phyloP scores from a whole-genome alignment of 1,140 invertebrate species.

The Catajapyx aquilonaris region DNA sequence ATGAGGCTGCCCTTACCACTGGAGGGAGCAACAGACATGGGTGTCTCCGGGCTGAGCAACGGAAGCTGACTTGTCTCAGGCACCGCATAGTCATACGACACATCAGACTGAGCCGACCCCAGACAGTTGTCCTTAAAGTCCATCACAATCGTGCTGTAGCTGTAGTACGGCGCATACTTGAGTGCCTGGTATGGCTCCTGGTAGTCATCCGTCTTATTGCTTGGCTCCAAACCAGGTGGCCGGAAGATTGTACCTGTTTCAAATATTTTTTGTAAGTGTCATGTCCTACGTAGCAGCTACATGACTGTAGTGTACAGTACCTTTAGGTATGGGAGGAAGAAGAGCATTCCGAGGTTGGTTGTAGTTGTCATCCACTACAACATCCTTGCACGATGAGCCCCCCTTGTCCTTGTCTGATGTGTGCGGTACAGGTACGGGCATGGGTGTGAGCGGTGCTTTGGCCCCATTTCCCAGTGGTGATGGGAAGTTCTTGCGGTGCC shows the following conservation, averaged over 20 bases:
- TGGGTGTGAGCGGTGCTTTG: conserved; percentile 19
- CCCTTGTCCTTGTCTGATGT: too few relatives aligned
- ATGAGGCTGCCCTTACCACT: conserved; percentile 26
- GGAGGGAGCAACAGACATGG: conserved; percentile 7
- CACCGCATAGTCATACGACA: conserved; percentile 45
- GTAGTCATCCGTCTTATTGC: conserved; percentile 39
- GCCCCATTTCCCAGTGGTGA: conserved; percentile 40
- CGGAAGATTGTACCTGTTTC: too few relatives aligned
- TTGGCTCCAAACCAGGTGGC: neutral
- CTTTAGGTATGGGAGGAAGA: conserved; percentile 23
- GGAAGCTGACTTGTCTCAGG: conserved; percentile 42
- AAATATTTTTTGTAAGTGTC: too few relatives aligned
- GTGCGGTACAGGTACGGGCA: conserved; percentile 25
- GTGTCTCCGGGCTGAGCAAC: conserved; percentile 25
- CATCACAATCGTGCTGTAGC: conserved; percentile 52
- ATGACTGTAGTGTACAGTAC: conserved; percentile 27
- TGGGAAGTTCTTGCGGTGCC: conserved; percentile 53
- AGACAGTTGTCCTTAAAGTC: conserved; percentile 44
- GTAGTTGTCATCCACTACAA: conserved; percentile 16
- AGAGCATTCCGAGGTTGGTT: conserved; percentile 21
- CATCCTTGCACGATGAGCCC: conserved; percentile 22
- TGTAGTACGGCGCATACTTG: conserved; percentile 52
- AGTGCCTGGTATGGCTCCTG: conserved; percentile 57
- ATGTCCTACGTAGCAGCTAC: neutral
- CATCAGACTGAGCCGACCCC: neutral